A percentile compares a stretch with the other conserved stretches of the same genome.
phyloP scores from a whole-genome alignment of 2,113 vertebrate species.

The Peucedramus taeniatus region DNA sequence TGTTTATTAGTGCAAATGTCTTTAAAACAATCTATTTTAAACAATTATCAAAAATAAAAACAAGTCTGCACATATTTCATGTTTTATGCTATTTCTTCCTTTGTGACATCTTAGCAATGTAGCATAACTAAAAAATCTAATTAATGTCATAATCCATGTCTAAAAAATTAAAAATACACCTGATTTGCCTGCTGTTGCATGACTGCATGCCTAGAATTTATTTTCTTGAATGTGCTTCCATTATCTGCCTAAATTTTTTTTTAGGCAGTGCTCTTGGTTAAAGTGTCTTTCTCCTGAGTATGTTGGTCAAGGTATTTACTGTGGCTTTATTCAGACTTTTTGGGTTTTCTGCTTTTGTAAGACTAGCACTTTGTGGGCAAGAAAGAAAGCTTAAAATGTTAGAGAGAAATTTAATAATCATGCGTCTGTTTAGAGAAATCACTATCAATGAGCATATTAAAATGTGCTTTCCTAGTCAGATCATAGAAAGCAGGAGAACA shows the following conservation, averaged over 20 bases:
- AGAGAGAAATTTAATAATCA: not conserved
- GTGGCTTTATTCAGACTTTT: not conserved
- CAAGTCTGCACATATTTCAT: slow-evolving; percentile 46
- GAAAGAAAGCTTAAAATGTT: not conserved
- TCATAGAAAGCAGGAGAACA: not conserved
- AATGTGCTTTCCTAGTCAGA: not conserved
- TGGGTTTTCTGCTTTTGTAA: not conserved
- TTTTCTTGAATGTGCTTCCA: not conserved
- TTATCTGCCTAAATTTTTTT: not conserved
- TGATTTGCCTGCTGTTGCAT: not conserved
- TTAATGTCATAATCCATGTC: not conserved
- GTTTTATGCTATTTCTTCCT: slow-evolving; percentile 72
- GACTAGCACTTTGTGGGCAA: not conserved
- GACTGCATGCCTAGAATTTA: slow-evolving; percentile 14
- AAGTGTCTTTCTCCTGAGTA: not conserved
- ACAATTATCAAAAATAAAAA: not conserved
- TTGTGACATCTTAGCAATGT: not conserved
- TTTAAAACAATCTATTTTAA: not conserved
- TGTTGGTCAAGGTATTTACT: not conserved
- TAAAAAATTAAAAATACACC: not conserved
- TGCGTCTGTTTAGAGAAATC: not conserved
- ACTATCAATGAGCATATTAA: not conserved
- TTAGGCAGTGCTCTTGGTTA: not conserved
- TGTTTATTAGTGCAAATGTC: not conserved
- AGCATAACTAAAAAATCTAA: not conserved